Percentiles rank a stretch among this genome's conserved stretches.
Conservation (phyloP, 2,888 invertebrate species). For the Clivina fossor region DNA sequence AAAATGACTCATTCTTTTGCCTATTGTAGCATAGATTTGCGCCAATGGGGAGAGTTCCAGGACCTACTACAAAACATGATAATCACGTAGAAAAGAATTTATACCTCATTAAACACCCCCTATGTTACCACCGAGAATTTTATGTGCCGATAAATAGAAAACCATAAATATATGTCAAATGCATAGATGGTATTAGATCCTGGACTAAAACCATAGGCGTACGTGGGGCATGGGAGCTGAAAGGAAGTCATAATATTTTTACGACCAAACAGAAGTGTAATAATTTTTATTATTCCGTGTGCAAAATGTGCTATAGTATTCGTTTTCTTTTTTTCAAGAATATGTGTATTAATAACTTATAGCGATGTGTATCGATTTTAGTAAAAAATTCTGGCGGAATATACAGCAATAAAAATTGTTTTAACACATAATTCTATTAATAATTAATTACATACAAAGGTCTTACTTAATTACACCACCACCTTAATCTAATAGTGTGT, state of each 20-base stretch:
- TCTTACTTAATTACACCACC: no score
- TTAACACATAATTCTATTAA: no score
- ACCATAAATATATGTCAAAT: constrained; percentile 26
- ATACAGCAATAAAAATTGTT: no score
- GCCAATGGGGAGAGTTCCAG: constrained; percentile 7
- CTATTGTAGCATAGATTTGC: neutral
- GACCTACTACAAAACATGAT: constrained; percentile 17
- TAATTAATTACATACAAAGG: no score
- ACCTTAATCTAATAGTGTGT: no score
- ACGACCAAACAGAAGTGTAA: constrained; percentile 11
- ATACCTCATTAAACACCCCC: constrained; percentile 31
- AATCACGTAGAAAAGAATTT: constrained; percentile 31
- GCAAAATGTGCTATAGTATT: no score
- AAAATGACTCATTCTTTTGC: constrained; percentile 24
- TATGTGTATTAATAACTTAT: no score
- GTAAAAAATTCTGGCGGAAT: no score
- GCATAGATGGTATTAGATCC: constrained; percentile 10
- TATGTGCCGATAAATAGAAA: constrained; percentile 33
- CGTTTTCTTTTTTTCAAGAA: no score
- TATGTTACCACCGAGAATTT: constrained; percentile 21
- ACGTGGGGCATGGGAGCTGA: neutral
- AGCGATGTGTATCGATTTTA: no score
- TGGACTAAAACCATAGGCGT: constrained; percentile 11
- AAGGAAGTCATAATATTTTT: constrained; percentile 27
- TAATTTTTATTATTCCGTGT: constrained; percentile 10